These are phyloP conservation scores for Campoplex capitator DNA, from an alignment of 2,888 invertebrate species.

Conservation along the genomic window DNA sequence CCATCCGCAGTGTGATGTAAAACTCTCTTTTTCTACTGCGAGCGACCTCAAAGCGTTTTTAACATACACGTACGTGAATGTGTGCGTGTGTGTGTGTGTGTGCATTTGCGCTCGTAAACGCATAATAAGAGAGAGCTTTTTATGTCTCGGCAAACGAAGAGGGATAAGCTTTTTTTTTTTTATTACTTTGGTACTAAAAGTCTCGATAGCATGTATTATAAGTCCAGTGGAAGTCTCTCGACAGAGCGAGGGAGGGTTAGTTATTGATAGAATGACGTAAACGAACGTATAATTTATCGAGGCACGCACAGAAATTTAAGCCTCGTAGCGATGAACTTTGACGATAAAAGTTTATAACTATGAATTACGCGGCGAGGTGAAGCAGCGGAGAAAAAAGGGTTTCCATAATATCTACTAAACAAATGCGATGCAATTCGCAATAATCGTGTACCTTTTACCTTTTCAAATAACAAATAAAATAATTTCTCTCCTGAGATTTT, in stretches of 20 bases:
- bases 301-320: slow-evolving; percentile 34
- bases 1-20: slow-evolving; percentile 34
- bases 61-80: too few relatives aligned
- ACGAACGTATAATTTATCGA: slow-evolving; percentile 32
- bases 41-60: slow-evolving; percentile 7
- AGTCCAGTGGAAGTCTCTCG: slow-evolving; percentile 10
- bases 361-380: not conserved
- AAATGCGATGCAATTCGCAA: not conserved
- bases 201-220: slow-evolving; percentile 31
- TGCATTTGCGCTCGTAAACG: slow-evolving; percentile 43
- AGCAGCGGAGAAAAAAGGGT: not conserved
- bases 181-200: slow-evolving; percentile 35
- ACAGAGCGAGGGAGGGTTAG: slow-evolving; percentile 15
- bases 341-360: slow-evolving; percentile 38
- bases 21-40: slow-evolving; percentile 29
- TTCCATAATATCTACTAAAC: not conserved
- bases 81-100: not conserved
- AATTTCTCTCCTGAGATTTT: not conserved
- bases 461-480: slow-evolving; percentile 28
- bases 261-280: slow-evolving; percentile 33
- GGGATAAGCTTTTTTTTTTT: slow-evolving; percentile 22
- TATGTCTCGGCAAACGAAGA: slow-evolving; percentile 39
- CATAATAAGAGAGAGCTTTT: slow-evolving; percentile 45
- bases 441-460: not conserved
- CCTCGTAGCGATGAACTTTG: slow-evolving; percentile 40